phyloP scores from a whole-genome alignment of 2,888 invertebrate species.

The Rosalia funebris region DNA sequence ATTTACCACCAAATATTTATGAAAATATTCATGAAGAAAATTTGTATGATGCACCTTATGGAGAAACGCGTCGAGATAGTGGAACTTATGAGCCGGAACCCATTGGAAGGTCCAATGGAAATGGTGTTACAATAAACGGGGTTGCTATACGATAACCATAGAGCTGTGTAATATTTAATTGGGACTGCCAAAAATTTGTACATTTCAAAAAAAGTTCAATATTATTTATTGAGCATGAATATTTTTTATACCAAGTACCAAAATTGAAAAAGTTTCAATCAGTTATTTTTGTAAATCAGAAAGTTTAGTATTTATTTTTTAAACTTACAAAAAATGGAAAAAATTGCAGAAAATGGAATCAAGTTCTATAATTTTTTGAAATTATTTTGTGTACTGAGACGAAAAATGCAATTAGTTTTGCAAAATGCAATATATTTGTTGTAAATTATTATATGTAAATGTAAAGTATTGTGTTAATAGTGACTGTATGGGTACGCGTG shows the following conservation, averaged over 20 bases:
- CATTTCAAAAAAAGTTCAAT: constrained; percentile 1
- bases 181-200: constrained; percentile 16
- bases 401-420: not conserved
- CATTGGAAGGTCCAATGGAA: constrained; percentile 64
- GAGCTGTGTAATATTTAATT: not conserved
- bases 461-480: constrained; percentile 30
- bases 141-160: constrained; percentile 78
- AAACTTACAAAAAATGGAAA: no score
- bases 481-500: constrained; percentile 18
- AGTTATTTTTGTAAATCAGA: no score
- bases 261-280: no score
- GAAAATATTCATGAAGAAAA: constrained; percentile 75
- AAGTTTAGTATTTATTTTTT: no score
- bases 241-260: no score
- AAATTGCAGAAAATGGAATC: no score
- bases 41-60: constrained; percentile 81
- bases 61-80: constrained; percentile 70
- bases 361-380: no score
- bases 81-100: constrained; percentile 76
- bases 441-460: constrained; percentile 21
- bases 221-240: not conserved
- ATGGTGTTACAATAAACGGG: constrained; percentile 87
- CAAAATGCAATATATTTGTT: not conserved
- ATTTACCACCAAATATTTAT: constrained; percentile 66
- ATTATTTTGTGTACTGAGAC: not conserved